A percentile compares a stretch with the other conserved stretches of the same genome.
Evolutionary conservation across 2,888 invertebrate genomes (phyloP).

Genomic region (Yponomeuta evonymella): DNA sequence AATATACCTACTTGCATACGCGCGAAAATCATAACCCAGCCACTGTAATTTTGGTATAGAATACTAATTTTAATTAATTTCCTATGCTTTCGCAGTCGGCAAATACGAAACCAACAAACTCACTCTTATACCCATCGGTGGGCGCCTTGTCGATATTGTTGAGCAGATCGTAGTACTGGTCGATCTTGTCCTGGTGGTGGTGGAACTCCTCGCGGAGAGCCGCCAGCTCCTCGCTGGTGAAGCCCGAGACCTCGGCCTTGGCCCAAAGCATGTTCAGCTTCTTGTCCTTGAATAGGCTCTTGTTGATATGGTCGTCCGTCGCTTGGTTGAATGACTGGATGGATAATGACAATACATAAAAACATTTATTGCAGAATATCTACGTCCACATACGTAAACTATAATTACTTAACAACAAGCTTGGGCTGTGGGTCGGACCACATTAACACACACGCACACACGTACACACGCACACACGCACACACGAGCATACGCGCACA

Average conservation of each 20-base stretch:
- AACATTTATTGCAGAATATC: too few species aligned
- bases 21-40: too few species aligned
- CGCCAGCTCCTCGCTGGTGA: slow-evolving; percentile 87
- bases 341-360: neutral
- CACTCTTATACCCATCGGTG: neutral
- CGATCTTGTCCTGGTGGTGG: slow-evolving; percentile 95
- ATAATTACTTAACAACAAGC: too few species aligned
- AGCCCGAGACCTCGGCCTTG: slow-evolving; percentile 92
- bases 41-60: too few species aligned
- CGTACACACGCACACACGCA: too few species aligned
- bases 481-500: too few species aligned
- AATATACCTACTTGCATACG: too few species aligned
- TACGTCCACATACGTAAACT: too few species aligned
- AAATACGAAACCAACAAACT: neutral
- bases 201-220: slow-evolving; percentile 91
- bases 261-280: slow-evolving; percentile 93
- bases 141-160: slow-evolving; percentile 11
- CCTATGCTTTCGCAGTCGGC: too few species aligned
- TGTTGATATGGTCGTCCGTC: slow-evolving; percentile 79
- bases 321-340: slow-evolving; percentile 53
- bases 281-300: slow-evolving; percentile 90
- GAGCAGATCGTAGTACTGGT: slow-evolving; percentile 87
- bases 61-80: too few species aligned
- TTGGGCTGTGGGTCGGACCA: too few species aligned
- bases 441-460: too few species aligned